Base-by-base conservation (phyloP, 2,113 vertebrate species). In the Sisor rabdophorus region DNA sequence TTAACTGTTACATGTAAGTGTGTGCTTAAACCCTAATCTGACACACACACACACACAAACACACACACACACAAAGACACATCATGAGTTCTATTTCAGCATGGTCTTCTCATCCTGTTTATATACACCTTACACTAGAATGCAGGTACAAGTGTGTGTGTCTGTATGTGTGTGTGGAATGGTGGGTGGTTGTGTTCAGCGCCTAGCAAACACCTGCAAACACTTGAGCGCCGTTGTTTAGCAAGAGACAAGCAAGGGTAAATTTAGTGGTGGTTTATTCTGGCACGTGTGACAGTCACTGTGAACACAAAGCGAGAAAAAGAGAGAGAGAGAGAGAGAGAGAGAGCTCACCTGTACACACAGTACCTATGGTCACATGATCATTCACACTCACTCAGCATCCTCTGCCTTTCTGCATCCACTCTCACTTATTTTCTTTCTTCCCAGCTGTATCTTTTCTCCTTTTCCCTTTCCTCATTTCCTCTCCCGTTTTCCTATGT, bases 191-290 rank as follows among this genome's bases (percentile, higher is more conserved):
- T 30, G 65, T 52, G 24, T 69, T 75, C 65, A 65, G 59, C 63
- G 54, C 76, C 47, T 59, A 77, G 58, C 24, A 75, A 73, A 68
- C 74, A 77, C 78, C 78, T 82, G 60, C 81, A 82, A 36, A 69
- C 69, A 64, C 77, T 48, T 60, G 32, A 61, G 36, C 54, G 73
- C 65, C 56, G 70, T 71, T 71, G 64, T 80, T 75, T 54, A 71
- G 67, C 52, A 22, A 32, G 32, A 55, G 69, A 76, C 63, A 72
- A 71, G 48, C 44, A 59, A 72, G 28, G 56, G 59, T 59, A 56
- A 60, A 72, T 80, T 80, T 72, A 69, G 65, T 50, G 20, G 59
- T 24, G 59, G 54, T 47, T 68, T 74, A 22, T n/a, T 11, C 19
- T 72, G 64, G 13, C 69, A 47, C 40, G 24, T 72, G 61, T 36